These are phyloP conservation scores for Rhagonycha fulva DNA, from an alignment of 2,888 invertebrate genomes.

Conservation along the genomic window DNA sequence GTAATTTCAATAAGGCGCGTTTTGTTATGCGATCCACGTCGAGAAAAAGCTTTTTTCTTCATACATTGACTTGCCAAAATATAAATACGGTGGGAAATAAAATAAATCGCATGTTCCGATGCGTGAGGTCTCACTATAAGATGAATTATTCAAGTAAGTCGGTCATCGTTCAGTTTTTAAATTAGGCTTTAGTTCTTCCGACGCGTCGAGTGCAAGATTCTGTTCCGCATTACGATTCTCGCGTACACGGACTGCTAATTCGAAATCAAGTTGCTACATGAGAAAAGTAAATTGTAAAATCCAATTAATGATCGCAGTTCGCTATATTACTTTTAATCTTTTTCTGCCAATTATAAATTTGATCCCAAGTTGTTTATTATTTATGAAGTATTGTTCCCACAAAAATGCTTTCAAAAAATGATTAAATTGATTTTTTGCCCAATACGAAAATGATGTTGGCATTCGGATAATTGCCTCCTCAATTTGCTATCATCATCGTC, in stretches of 20 bases:
- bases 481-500: background rate
- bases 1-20: conserved; percentile 39
- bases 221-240: conserved; percentile 32
- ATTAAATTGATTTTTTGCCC: background rate
- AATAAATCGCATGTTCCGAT: conserved; percentile 51
- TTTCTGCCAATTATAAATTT: background rate
- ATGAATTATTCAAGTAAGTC: conserved; percentile 51
- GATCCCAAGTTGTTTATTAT: background rate
- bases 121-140: conserved; percentile 48
- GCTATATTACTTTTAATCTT: background rate
- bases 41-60: background rate
- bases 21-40: background rate
- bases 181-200: conserved; percentile 39
- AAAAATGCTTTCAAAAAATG: background rate
- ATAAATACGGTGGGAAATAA: conserved; percentile 44
- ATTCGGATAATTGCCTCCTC: background rate
- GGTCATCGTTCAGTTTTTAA: conserved; percentile 45
- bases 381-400: background rate
- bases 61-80: conserved; percentile 24
- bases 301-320: conserved; percentile 1
- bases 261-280: conserved; percentile 6
- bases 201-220: conserved; percentile 34
- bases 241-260: conserved; percentile 27
- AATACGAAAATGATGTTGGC: background rate
- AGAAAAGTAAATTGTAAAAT: conserved; percentile 7